Evolutionary conservation across 1,140 invertebrate species (phyloP), one percentile per base, ranked within the genome.

Genomic region (Diabrotica virgifera): DNA sequence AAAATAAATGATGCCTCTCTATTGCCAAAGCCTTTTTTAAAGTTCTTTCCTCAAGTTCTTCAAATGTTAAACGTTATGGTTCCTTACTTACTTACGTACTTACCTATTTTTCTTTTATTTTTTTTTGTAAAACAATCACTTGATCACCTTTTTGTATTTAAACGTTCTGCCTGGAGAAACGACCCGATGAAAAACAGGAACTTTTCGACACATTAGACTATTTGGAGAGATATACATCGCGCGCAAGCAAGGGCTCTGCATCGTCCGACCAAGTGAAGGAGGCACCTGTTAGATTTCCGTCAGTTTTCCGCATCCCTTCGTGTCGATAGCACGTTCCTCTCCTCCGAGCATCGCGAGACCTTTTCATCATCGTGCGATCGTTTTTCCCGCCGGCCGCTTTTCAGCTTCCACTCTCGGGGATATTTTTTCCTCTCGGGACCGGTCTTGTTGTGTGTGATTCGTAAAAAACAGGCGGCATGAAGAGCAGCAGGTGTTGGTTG

Each of bases 211-310:
- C 24, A 24, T 24, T 24, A 24, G 24, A 24, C 24, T 24, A 24
- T 24, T 24, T 24, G 1, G 24, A 24, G 24, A 24, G 24, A 24
- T 24, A 24, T 24, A 24, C 24, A 24, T 50, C 38, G 58, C 58
- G 58, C n/a, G n/a, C n/a, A n/a, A n/a, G n/a, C 58, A 59, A 38
- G 40, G 12, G 9, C 40, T 40, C 13, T 59, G 40, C 50, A 40
- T 59, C 58, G 38, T 50, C 58, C 24, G 24, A 13, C 55, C 12
- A 7, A 36, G 36, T 57, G 24, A 12, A 24, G 38, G 60, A 24
- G 38, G 60, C 65, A 67, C 65, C 65, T 67, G 65, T 67, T 67
- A 58, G 65, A 67, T 59, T 59, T 58, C 65, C 61, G 56, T 14
- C 65, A 67, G 65, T 67, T 63, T 63, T 63, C 55, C 65, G 60